Percentiles rank a stretch among this genome's conserved stretches.
These are phyloP conservation scores for Myrmophylax atrothorax DNA, from an alignment of 2,113 vertebrate species.

Conservation along the genomic window DNA sequence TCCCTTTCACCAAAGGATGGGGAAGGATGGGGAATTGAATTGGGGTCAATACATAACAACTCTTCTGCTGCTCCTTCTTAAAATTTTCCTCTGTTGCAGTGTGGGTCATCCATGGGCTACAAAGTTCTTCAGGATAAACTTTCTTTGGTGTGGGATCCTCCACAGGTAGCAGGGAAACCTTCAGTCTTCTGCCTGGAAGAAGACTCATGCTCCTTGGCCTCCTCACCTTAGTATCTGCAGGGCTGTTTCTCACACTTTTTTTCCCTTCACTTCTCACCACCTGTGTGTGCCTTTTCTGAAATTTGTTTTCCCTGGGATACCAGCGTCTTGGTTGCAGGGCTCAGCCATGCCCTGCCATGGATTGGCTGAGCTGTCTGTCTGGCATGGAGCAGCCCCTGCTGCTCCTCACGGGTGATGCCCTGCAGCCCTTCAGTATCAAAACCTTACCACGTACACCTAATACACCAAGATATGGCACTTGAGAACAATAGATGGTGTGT, in stretches of 20 bases:
- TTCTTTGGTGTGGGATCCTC: background rate
- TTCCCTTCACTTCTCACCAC: background rate
- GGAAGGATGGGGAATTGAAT: background rate
- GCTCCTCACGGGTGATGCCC: background rate
- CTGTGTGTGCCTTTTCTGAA: background rate
- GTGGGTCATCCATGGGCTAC: background rate
- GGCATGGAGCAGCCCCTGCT: accelerated
- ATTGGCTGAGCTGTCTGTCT: background rate
- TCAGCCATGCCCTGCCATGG: background rate
- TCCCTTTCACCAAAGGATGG: accelerated
- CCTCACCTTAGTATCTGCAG: background rate
- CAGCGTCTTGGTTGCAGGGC: accelerated
- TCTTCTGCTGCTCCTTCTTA: background rate
- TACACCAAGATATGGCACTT: background rate
- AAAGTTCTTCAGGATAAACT: background rate
- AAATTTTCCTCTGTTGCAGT: background rate
- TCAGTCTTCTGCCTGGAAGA: accelerated
- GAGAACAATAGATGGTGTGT: background rate
- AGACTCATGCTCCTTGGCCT: background rate
- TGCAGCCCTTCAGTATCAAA: background rate
- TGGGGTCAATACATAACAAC: background rate
- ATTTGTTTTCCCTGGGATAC: accelerated
- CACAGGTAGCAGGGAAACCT: background rate
- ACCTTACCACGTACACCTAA: background rate
- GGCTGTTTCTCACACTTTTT: background rate